Conservation (phyloP, 1,140 invertebrate genomes). For the Megalonaias nervosa region DNA sequence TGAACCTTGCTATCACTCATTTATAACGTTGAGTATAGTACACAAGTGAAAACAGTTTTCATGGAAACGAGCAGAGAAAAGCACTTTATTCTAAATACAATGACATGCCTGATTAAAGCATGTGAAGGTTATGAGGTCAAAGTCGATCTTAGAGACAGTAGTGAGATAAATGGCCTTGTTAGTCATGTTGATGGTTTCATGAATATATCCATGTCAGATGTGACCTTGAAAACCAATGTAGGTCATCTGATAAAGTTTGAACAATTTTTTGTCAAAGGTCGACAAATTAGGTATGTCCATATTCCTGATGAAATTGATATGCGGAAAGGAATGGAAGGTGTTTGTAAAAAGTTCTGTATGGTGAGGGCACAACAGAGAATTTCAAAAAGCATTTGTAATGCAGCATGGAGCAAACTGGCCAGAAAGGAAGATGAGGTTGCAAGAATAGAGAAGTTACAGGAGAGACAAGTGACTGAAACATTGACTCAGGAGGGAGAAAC, state of each 20-base stretch:
- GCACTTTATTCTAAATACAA: constrained; percentile 52
- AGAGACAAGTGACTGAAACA: no score
- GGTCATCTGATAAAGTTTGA: constrained; percentile 72
- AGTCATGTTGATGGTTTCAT: constrained; percentile 78
- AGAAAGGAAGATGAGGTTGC: constrained; percentile 17
- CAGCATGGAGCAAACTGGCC: constrained; percentile 35
- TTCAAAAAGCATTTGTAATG: constrained; percentile 24
- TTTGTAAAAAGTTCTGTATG: constrained; percentile 25
- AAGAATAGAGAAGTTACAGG: no score
- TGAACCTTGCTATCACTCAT: no score
- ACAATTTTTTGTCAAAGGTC: constrained; percentile 77
- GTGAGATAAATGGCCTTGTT: constrained; percentile 76
- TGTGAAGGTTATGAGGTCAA: constrained; percentile 77
- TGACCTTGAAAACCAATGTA: constrained; percentile 75
- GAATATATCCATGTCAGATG: constrained; percentile 79
- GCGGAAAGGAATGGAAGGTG: constrained; percentile 47
- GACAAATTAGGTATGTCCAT: constrained; percentile 80
- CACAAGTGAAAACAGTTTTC: neutral
- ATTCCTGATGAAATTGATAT: constrained; percentile 74
- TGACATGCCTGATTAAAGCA: constrained; percentile 76
- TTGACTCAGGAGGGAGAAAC: no score
- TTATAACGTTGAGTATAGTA: neutral
- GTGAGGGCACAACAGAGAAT: constrained; percentile 12
- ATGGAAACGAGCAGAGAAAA: constrained; percentile 50
- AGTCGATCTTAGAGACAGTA: constrained; percentile 80